Conservation (phyloP, 2,113 vertebrate genomes). For the Mormyrus iriodes region DNA sequence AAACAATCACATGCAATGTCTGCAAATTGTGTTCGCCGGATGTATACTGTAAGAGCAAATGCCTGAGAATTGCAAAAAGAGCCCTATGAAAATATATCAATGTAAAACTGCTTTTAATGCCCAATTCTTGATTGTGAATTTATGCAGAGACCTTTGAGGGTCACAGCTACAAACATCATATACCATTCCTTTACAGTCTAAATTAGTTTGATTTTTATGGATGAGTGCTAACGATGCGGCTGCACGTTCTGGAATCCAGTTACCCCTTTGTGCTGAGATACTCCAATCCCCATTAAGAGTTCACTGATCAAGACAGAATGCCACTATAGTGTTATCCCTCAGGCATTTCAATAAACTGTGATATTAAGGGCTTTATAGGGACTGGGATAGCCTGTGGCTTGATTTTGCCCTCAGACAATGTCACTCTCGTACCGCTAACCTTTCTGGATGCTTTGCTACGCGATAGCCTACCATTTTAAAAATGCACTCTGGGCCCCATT, state of each 20-base stretch:
- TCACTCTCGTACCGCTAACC: background rate
- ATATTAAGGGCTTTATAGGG: background rate
- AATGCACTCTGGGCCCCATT: background rate
- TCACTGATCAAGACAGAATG: background rate
- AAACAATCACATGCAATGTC: background rate
- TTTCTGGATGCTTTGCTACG: background rate
- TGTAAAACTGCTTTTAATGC: background rate
- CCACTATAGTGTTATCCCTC: background rate
- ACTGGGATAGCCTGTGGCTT: background rate
- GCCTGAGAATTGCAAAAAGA: background rate
- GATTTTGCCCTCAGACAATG: background rate
- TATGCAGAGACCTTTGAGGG: background rate
- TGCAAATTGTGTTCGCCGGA: background rate
- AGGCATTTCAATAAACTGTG: background rate
- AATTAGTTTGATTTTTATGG: conserved; percentile 16
- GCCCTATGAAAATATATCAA: background rate
- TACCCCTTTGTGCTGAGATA: background rate
- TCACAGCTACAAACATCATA: background rate
- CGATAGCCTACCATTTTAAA: background rate
- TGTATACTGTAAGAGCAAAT: background rate
- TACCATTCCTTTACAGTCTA: background rate
- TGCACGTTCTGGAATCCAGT: background rate
- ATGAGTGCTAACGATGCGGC: background rate
- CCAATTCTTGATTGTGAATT: background rate
- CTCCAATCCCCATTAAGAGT: background rate